Evolutionary conservation across 2,888 invertebrate genomes (phyloP).

Genomic region (Sympetrum striolatum): DNA sequence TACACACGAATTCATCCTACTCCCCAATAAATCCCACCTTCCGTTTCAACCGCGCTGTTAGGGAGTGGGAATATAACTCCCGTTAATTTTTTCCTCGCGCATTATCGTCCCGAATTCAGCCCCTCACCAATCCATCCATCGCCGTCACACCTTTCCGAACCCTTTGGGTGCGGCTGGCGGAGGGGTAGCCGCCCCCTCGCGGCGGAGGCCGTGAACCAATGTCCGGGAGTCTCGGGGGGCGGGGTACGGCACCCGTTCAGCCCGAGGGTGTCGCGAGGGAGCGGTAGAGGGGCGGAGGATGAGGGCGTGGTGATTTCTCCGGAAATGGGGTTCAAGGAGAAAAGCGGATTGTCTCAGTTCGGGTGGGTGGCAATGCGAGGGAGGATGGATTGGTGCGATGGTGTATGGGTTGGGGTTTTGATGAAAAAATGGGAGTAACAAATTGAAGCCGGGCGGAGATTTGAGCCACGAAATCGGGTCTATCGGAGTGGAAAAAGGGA

Average conservation of each 20-base stretch:
- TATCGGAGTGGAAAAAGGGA: not conserved
- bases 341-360: constrained; percentile 30
- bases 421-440: not conserved
- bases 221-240: not conserved
- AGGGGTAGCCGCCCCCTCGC: not conserved
- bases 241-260: not conserved
- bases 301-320: constrained; percentile 16
- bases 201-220: not conserved
- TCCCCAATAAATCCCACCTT: not conserved
- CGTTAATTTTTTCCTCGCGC: constrained; percentile 26
- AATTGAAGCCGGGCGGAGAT: not conserved
- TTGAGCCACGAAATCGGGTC: not conserved
- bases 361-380: not conserved
- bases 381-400: not conserved
- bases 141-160: constrained; percentile 19
- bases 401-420: not conserved
- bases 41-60: not conserved
- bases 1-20: not conserved
- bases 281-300: not conserved
- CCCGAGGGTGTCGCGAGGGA: not conserved
- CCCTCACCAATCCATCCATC: constrained; percentile 31
- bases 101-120: constrained; percentile 21
- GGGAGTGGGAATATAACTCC: not conserved
- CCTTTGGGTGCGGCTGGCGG: not conserved
- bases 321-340: constrained; percentile 8